Percentiles rank a stretch among this genome's conserved stretches.
Evolutionary conservation across 2,113 vertebrate genomes (phyloP).

Genomic region (Lasiurus borealis): DNA sequence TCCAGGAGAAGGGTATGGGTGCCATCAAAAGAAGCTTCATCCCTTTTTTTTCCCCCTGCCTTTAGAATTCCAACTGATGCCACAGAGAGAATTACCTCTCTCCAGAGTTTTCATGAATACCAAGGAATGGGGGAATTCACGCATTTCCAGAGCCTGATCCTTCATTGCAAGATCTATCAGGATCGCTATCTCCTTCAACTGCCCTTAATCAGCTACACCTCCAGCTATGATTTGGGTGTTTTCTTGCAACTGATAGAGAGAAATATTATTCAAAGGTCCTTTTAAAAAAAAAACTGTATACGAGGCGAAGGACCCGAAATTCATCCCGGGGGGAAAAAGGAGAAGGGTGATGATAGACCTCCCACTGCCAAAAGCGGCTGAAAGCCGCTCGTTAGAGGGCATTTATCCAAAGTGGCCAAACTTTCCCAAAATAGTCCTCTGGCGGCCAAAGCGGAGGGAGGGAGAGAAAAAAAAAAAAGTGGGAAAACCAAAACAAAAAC

Average conservation of each 20-base stretch:
- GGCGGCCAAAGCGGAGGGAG: slow-evolving; percentile 68
- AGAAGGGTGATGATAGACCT: slow-evolving; percentile 65
- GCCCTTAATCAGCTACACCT: slow-evolving; percentile 75
- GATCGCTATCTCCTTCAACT: slow-evolving; percentile 73
- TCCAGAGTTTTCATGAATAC: slow-evolving; percentile 40
- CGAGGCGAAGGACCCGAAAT: slow-evolving; percentile 62
- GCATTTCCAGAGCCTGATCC: slow-evolving; percentile 49
- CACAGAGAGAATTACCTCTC: background rate
- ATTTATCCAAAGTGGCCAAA: slow-evolving; percentile 83
- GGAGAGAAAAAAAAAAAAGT: too few species aligned
- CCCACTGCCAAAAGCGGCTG: slow-evolving; percentile 70
- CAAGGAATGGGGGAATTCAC: background rate
- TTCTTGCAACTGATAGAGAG: slow-evolving; percentile 67
- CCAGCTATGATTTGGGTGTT: slow-evolving; percentile 68
- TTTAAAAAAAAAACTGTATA: too few species aligned
- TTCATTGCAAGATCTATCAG: background rate
- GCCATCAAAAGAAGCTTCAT: slow-evolving; percentile 50
- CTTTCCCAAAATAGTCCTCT: slow-evolving; percentile 84
- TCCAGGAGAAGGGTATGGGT: slow-evolving; percentile 30
- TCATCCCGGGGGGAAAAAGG: slow-evolving; percentile 43
- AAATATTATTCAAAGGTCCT: slow-evolving; percentile 69
- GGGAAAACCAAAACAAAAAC: slow-evolving; percentile 83
- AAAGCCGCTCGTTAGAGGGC: slow-evolving; percentile 71
- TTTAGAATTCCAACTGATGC: slow-evolving; percentile 58
- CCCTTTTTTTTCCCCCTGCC: background rate